Evolutionary conservation across 1,140 invertebrate species (phyloP), one percentile per base, ranked within the genome.

Genomic region (Chlorops oryzae): DNA sequence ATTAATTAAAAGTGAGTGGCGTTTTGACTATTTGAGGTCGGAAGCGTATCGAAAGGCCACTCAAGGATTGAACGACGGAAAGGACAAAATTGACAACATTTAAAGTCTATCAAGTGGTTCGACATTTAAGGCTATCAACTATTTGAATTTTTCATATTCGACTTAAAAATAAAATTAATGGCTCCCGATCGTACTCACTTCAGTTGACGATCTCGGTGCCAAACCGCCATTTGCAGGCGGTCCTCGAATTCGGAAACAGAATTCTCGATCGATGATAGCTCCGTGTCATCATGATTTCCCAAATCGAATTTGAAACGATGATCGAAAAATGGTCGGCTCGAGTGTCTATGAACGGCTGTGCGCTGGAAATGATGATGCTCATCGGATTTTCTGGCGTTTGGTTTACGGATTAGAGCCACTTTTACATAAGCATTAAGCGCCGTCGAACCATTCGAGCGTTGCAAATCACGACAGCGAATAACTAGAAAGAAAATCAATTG

Each of bases 341-440:
- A 78, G 52, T 77, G 73, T 5, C 72, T 65, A 58, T 77, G 75
- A 10, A 78, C 76, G 28, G 75, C 72, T 0, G 76, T 78, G 22
- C 76, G 62, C 59, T 77, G 76, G 44, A 71, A 72, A 24, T 62
- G 54, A 39, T 55, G 58, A 35, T 62, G 51, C 23, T n/a, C n/a
- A 2, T 39, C 39, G n/a, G 39, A 35, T 50, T 40, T 18, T 45
- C 34, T 43, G 39, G 28, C 25, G 41, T 17, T 18, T 40, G 25
- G 32, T 17, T 49, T 18, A 2, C 37, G 47, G 28, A 41, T 46
- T 6, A 69, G 44, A 1, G 65, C 58, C 42, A 69, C 66, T 51
- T 78, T 78, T n/a, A 78, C 73, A 56, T 78, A 78, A 24, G 76
- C 74, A 58, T 78, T 77, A 10, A 77, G 58, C 47, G 58, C 62